Evolutionary conservation across 2,113 vertebrate species (phyloP), one percentile per base, ranked within the genome.

Genomic region (Malurus melanocephalus): DNA sequence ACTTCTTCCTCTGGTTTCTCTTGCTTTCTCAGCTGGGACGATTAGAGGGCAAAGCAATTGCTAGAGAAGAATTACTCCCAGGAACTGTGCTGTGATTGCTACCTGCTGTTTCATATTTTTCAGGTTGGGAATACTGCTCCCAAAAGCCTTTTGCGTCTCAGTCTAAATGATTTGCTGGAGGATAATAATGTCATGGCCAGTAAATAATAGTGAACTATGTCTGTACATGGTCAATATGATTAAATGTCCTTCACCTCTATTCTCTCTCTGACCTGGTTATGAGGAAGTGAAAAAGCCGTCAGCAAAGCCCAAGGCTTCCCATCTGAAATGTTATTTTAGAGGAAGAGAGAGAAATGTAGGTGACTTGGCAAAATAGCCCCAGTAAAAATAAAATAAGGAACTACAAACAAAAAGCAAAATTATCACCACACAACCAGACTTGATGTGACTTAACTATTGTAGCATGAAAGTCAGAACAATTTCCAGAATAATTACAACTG

Each of bases 151-250:
- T 91, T 95, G 96, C 92, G 96, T 97, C 94, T 97, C 95, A 97
- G 97, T 74, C 93, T 96, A 97, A 97, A 97, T 96, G 96, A 98
- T 98, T 97, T 97, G 97, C 96, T 95, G 80, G 81, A 96, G 97
- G 96, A 97, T 97, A 98, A 98, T 98, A 98, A 98, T 97, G 97
- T 98, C 97, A 97, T 90, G 97, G 97, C 96, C 96, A 96, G 97
- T 98, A 98, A 98, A 98, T 98, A 98, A 98, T 94, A 98, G 96
- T 96, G 95, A 93, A 96, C 90, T 98, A 94, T 96, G 95, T 96
- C 95, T 96, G 95, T 97, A 98, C 97, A 98, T 97, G 97, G 98
- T 97, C 97, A 98, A 97, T 96, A 97, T 95, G 94, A 97, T 97
- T 96, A 95, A 97, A 97, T 96, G 96, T 96, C 97, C 97, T 98